phyloP scores from a whole-genome alignment of 53 echinoderm and acorn worm genomes.

The Paracentrotus lividus region DNA sequence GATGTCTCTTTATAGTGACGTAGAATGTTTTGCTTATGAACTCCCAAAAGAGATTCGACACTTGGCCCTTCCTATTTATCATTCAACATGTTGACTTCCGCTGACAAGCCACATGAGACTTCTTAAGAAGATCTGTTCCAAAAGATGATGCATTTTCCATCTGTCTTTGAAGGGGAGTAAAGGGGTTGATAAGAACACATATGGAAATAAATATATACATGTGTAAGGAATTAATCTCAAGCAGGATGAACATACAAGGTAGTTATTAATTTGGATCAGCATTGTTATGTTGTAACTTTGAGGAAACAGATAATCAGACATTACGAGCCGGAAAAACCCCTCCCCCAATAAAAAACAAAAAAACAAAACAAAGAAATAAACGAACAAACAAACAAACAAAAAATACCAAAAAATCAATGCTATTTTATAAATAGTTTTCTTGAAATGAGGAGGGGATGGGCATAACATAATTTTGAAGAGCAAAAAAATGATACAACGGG shows the following conservation, averaged over 20 bases:
- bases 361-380: background rate
- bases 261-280: background rate
- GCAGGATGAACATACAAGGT: background rate
- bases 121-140: background rate
- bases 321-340: background rate
- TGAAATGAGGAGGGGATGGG: background rate
- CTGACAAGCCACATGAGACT: background rate
- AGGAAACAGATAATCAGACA: conserved; percentile 9
- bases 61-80: conserved; percentile 15
- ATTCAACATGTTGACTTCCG: conserved; percentile 63
- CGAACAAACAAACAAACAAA: background rate
- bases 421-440: no score
- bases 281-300: background rate
- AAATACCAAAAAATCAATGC: no score
- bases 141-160: conserved; percentile 55
- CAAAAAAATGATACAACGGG: background rate
- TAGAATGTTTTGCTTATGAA: background rate
- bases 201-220: background rate
- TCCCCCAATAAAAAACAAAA: background rate
- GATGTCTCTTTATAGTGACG: conserved; percentile 13
- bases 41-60: background rate
- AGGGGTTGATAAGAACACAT: background rate
- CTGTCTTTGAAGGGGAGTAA: background rate
- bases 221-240: no score
- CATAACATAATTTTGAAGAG: background rate